Evolutionary conservation across 1,140 invertebrate species (phyloP), one percentile per base, ranked within the genome.

Genomic region (Drosophila ananassae): DNA sequence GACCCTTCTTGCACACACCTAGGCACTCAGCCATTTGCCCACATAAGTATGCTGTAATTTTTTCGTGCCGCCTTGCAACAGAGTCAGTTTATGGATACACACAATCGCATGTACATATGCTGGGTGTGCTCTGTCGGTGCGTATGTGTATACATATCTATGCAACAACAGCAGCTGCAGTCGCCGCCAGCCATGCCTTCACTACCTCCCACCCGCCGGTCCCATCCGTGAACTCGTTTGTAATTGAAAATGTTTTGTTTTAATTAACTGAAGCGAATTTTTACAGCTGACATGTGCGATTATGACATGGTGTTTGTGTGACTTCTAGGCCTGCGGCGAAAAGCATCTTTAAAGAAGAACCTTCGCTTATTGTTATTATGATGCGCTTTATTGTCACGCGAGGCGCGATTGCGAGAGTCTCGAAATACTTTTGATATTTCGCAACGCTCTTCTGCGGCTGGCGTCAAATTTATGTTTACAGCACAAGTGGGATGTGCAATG

Each of bases 241-340:
- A 87, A 87, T 87, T 89, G 82, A 89, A 87, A 87, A 83, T 87
- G 83, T 87, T 87, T 87, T 82, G 82, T 79, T 87, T 87, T 87
- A 87, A 87, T 85, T 85, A 85, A 87, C 82, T 85, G 77, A 57
- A 57, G 68, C 69, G 57, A 41, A 34, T 75, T 85, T 85, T 85
- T 89, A 75, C 77, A 74, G 66, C 80, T 66, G 58, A 63, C 71
- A 76, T 69, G 66, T 47, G 48, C 41, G 41, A 47, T 52, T 6
- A 21, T 7, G 30, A 1, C 0, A 60, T 9, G 57, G 46, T 66
- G 24, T 61, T 50, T 52, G 59, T 66, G 56, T 46, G 62, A 51
- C 32, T 61, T 67, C 60, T 59, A 73, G 79, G 54, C 56, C 41
- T 58, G 63, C 32, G 25, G 51, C 58, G 52, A 41, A 60, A 59